Base-by-base conservation (phyloP, 2,888 invertebrate species). In the Chalcis sispes region DNA sequence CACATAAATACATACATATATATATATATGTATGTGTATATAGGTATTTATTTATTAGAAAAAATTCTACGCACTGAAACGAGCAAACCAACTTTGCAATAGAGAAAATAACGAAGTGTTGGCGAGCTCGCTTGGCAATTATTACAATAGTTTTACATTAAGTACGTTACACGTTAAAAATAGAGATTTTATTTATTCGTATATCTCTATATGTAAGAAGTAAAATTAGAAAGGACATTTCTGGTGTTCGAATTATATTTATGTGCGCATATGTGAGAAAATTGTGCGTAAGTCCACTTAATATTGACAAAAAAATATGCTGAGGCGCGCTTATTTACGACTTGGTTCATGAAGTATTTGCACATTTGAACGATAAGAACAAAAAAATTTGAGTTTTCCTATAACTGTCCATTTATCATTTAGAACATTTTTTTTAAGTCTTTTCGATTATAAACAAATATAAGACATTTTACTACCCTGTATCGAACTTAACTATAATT, bases 221-320 rank as follows among this genome's bases (percentile, higher is more conserved):
- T 59, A 29, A 66, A 75, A 72, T 72, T 10, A 71, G 58, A 71
- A 52, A 29, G 42, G 10, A 42, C 66, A 52, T 67, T 29, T 27
- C 50, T 72, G 32, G 18, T 66, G 54, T 50, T 13, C n/a, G 71
- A 69, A 75, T 74, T 65, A 77, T 64, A 69, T 69, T 77, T 62
- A 18, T 75, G 75, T 69, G 74, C 67, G 74, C 58, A 32, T 77
- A 70, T 32, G 59, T 74, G 65, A 74, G 66, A 77, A 18, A 70
- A 54, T 77, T 77, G 72, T 77, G 77, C 74, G 77, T 77, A 74
- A 71, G 74, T 72, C 74, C 77, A 77, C 74, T 77, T 72, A 74
- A 77, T 73, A 77, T 77, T 77, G 71, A 77, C 74, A 77, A 77
- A 74, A 50, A 77, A 72, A 77, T 0, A 58, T 74, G 67, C 59